Percentiles rank a stretch among this genome's conserved stretches.
Evolutionary conservation across 2,888 invertebrate genomes (phyloP).

Genomic region (Cheilosia urbana): DNA sequence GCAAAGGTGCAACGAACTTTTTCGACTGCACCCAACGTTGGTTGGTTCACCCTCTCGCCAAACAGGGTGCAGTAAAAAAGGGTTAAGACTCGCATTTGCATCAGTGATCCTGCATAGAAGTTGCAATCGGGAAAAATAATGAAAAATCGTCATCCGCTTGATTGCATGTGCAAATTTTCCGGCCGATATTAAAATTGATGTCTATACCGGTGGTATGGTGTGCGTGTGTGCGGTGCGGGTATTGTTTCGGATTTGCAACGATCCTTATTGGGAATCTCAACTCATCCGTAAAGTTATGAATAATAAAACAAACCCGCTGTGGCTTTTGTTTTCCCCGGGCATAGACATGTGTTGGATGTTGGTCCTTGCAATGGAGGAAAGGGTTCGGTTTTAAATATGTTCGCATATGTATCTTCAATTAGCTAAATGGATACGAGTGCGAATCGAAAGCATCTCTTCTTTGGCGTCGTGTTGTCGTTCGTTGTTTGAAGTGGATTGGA

Average conservation of each 20-base stretch:
- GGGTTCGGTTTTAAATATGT: slow-evolving; percentile 18
- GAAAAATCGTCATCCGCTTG: slow-evolving; percentile 72
- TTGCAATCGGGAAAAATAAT: slow-evolving; percentile 64
- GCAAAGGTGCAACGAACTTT: slow-evolving; percentile 63
- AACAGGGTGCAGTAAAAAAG: slow-evolving; percentile 57
- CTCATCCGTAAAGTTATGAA: slow-evolving; percentile 79
- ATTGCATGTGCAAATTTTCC: slow-evolving; percentile 77
- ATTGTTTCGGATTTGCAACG: slow-evolving; percentile 69
- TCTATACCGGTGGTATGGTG: slow-evolving; percentile 19
- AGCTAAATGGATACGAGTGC: slow-evolving; percentile 61
- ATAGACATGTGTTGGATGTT: slow-evolving; percentile 29
- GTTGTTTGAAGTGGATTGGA: slow-evolving; percentile 54
- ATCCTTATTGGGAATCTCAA: slow-evolving; percentile 70
- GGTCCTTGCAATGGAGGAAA: not conserved
- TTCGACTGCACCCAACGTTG: not conserved
- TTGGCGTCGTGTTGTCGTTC: slow-evolving; percentile 58
- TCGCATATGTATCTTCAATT: slow-evolving; percentile 67
- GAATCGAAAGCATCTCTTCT: not conserved
- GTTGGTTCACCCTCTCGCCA: not conserved
- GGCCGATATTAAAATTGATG: slow-evolving; percentile 79
- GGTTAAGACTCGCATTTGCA: slow-evolving; percentile 68
- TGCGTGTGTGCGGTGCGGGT: not conserved
- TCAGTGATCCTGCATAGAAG: slow-evolving; percentile 64
- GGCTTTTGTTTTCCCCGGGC: slow-evolving; percentile 62
- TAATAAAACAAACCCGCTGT: slow-evolving; percentile 71